Evolutionary conservation across 1,140 invertebrate genomes (phyloP), one percentile per base, ranked within the genome.

Genomic region (Trypoxylus dichotomus): DNA sequence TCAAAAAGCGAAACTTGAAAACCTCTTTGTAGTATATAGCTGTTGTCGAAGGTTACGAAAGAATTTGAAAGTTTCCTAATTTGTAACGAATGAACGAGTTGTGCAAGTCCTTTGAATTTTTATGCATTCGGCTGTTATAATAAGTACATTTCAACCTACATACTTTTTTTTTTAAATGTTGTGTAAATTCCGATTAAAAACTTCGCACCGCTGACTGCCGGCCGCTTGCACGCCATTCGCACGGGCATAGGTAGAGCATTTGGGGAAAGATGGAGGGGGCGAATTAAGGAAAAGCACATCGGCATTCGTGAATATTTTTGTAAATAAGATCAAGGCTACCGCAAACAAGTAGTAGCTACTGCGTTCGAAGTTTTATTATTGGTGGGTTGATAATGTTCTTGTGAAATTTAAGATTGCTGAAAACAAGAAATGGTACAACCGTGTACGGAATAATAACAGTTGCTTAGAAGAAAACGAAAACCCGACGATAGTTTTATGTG

Each of bases 61-160:
- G 60, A 68, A 68, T 68, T 68, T 68, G 60, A 68, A 68, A 68
- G 60, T 68, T 68, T 24, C 60, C 60, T 27, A 68, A 27, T 68
- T 68, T 68, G 60, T 68, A 68, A 68, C 60, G 60, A 68, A 27
- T 68, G 25, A 68, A 68, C 60, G 27, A 24, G 60, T 68, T 68
- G 60, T 68, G 60, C 60, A 68, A 68, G 60, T 68, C 21, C 21
- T 68, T 68, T 68, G 24, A 68, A 68, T 68, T 68, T 68, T 68
- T 68, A 68, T 68, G 60, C 60, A 68, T 68, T 68, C 60, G 24
- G 24, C 21, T 29, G 60, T 68, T 68, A 68, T 68, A 68, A 68
- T 68, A 68, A 68, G 60, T 68, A 68, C 60, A 68, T 68, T 68
- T 68, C 60, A 68, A 68, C 60, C 60, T 68, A 68, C 60, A 68